A percentile compares a stretch with the other conserved stretches of the same genome.
These are phyloP conservation scores for Crotalus horridus DNA, from an alignment of 2,113 vertebrate genomes.

Conservation along the genomic window DNA sequence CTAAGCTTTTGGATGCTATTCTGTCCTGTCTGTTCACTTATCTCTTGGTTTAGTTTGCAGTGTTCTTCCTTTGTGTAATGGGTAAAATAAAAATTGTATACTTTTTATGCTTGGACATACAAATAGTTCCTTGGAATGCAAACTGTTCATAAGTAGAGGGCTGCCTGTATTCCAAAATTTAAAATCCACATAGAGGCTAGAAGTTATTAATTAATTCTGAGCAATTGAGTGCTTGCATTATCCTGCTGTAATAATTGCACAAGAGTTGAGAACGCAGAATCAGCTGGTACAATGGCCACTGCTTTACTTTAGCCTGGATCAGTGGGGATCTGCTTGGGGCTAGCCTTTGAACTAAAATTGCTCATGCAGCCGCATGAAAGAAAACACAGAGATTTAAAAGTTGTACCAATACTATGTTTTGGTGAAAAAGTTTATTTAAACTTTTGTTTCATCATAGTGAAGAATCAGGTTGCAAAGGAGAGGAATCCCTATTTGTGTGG, in stretches of 20 bases:
- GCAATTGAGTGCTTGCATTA: neutral
- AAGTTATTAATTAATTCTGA: neutral
- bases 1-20: neutral
- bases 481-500: neutral
- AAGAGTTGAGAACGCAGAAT: neutral
- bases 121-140: neutral
- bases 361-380: neutral
- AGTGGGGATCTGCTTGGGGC: neutral
- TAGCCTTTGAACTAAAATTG: neutral
- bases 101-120: neutral
- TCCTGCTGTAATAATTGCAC: neutral
- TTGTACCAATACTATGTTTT: neutral
- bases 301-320: neutral
- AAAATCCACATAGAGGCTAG: neutral
- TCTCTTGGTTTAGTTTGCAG: neutral
- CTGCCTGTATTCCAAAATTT: neutral
- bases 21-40: neutral
- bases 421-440: neutral
- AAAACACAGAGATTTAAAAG: neutral
- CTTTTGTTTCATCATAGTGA: neutral
- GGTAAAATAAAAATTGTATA: neutral
- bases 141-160: neutral
- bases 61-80: neutral
- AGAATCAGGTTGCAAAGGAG: neutral
- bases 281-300: neutral